phyloP scores from a whole-genome alignment of 2,113 vertebrate species.

The Nesogale talazaci region DNA sequence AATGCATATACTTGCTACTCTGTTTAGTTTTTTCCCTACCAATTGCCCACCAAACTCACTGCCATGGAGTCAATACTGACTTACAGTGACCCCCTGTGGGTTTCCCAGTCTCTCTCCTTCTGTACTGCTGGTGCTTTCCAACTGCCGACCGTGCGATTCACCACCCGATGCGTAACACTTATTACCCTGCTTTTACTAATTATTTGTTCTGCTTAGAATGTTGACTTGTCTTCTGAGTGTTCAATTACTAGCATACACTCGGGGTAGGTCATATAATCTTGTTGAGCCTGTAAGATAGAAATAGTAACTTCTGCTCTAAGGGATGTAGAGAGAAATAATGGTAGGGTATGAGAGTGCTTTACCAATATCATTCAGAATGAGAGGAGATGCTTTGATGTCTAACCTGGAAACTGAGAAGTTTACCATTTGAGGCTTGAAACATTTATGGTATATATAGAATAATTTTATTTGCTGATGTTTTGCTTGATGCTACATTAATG shows the following conservation, averaged over 20 bases:
- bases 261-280: neutral
- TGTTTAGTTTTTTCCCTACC: neutral
- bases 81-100: too few species aligned
- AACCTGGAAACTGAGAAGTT: neutral
- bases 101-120: too few species aligned
- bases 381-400: neutral
- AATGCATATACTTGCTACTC: neutral
- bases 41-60: neutral
- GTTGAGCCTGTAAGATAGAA: neutral
- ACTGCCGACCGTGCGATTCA: too few species aligned
- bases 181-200: neutral
- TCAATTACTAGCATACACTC: neutral
- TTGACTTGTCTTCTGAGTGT: slow-evolving; percentile 43
- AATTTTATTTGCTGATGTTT: neutral
- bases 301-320: neutral
- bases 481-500: neutral
- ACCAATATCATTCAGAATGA: neutral
- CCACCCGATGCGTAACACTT: neutral
- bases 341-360: neutral
- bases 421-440: slow-evolving; percentile 44
- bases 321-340: neutral
- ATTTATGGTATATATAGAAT: neutral
- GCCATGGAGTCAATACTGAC: too few species aligned
- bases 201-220: neutral
- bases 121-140: too few species aligned